Percentiles rank a stretch among this genome's conserved stretches.
These are phyloP conservation scores for Galeruca laticollis DNA, from an alignment of 2,888 invertebrate species.

Conservation along the genomic window DNA sequence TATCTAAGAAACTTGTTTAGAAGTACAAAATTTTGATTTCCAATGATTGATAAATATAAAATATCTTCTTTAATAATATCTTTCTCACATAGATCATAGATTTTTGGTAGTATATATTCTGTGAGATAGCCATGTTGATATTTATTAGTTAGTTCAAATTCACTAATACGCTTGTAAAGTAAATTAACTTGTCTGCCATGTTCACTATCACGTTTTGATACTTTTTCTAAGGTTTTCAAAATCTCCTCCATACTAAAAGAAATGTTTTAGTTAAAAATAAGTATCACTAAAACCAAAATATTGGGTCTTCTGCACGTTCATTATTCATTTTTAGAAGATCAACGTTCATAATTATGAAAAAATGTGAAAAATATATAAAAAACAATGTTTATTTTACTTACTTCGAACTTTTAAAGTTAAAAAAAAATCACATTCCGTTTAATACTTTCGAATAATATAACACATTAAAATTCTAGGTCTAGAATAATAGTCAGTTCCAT, in stretches of 20 bases:
- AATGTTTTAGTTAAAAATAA: not conserved
- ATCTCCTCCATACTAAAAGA: slow-evolving; percentile 43
- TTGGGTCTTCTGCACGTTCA: too few relatives aligned
- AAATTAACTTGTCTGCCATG: slow-evolving; percentile 25
- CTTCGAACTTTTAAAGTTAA: not conserved
- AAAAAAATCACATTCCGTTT: slow-evolving; percentile 13
- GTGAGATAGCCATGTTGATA: slow-evolving; percentile 46
- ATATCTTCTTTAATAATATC: slow-evolving; percentile 54
- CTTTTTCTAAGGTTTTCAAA: slow-evolving; percentile 35
- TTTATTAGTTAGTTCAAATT: slow-evolving; percentile 33
- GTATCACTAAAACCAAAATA: not conserved
- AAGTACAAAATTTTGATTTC: slow-evolving; percentile 52
- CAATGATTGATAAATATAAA: slow-evolving; percentile 55
- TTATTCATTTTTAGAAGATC: not conserved
- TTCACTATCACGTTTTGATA: slow-evolving; percentile 31
- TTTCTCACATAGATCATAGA: slow-evolving; percentile 52
- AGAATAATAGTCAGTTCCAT: not conserved
- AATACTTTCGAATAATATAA: slow-evolving; percentile 5
- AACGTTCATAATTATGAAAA: not conserved
- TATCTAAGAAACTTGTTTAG: slow-evolving; percentile 53
- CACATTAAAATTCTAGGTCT: not conserved
- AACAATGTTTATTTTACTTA: not conserved
- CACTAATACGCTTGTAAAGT: slow-evolving; percentile 41
- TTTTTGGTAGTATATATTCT: slow-evolving; percentile 52
- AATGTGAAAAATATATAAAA: not conserved